Conservation (phyloP, 2,888 invertebrate genomes). For the Sialis lutaria region DNA sequence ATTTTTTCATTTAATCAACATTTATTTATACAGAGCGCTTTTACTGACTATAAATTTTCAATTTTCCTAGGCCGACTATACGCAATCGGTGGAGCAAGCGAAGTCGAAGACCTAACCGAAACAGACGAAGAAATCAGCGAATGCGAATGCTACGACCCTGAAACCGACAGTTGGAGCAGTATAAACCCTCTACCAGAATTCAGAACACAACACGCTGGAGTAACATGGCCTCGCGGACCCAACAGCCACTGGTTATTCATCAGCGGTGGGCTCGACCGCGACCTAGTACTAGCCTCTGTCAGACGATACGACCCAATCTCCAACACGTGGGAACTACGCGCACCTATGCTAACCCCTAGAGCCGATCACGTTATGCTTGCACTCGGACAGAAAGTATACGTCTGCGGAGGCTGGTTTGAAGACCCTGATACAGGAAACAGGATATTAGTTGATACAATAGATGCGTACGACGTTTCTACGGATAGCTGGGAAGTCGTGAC, state of each 20-base stretch:
- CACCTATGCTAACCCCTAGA: conserved; percentile 37
- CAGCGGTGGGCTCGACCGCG: conserved; percentile 37
- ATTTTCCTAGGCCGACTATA: conserved; percentile 24
- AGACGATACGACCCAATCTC: conserved; percentile 30
- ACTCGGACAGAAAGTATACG: conserved; percentile 36
- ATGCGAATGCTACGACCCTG: conserved; percentile 42
- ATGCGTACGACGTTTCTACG: conserved; percentile 38
- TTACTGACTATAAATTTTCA: no score
- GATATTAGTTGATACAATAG: conserved; percentile 40
- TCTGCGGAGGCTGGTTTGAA: conserved; percentile 49
- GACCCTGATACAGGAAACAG: conserved; percentile 30
- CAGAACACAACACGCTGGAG: conserved; percentile 40
- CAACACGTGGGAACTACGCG: conserved; percentile 34
- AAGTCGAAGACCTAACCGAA: conserved; percentile 29
- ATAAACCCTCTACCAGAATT: conserved; percentile 35
- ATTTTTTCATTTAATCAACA: no score
- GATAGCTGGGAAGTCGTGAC: conserved; percentile 43
- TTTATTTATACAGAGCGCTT: no score
- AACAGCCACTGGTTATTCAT: conserved; percentile 26
- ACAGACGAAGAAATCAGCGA: conserved; percentile 24
- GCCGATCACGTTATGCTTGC: conserved; percentile 47
- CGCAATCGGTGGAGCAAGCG: conserved; percentile 45
- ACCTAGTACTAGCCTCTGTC: conserved; percentile 28
- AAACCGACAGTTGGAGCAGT: conserved; percentile 36
- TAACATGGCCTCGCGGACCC: conserved; percentile 25